Conservation (phyloP, 2,888 invertebrate species). For the Scrobipalpa costella region DNA sequence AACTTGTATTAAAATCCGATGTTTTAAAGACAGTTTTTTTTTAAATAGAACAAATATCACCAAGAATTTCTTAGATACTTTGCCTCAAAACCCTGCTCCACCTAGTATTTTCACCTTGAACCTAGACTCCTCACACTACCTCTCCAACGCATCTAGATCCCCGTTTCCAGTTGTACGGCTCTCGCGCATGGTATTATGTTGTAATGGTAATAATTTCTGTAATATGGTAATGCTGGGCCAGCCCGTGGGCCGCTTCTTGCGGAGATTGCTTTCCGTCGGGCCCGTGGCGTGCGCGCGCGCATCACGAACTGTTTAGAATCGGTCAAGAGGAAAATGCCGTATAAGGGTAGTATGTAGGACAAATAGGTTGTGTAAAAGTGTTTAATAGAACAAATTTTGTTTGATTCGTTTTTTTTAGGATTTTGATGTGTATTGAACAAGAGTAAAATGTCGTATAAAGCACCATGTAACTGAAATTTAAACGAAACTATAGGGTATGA, state of each 20-base stretch:
- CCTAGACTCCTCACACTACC: conserved; percentile 11
- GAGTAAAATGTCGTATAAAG: too few species aligned
- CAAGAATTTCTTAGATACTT: too few species aligned
- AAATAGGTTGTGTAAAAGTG: not conserved
- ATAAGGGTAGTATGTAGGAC: not conserved
- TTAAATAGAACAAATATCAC: too few species aligned
- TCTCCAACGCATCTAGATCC: conserved; percentile 9
- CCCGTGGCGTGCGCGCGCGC: conserved; percentile 40
- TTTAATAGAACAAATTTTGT: not conserved
- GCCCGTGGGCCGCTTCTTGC: conserved; percentile 53
- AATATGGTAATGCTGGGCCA: conserved; percentile 59
- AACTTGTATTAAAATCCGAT: too few species aligned
- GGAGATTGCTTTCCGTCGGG: conserved; percentile 53
- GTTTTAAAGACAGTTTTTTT: too few species aligned
- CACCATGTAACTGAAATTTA: too few species aligned
- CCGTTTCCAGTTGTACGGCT: conserved; percentile 8
- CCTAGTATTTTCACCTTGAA: conserved; percentile 9
- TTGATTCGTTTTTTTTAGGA: not conserved
- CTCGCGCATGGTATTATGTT: conserved; percentile 45
- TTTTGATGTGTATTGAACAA: not conserved
- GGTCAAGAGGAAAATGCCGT: conserved; percentile 24
- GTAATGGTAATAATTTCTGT: conserved; percentile 64
- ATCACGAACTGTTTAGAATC: conserved; percentile 39
- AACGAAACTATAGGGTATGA: too few species aligned
- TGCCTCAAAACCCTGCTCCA: not conserved